phyloP scores from a whole-genome alignment of 2,797 vertebrate genomes.

The Anguilla marmorata region DNA sequence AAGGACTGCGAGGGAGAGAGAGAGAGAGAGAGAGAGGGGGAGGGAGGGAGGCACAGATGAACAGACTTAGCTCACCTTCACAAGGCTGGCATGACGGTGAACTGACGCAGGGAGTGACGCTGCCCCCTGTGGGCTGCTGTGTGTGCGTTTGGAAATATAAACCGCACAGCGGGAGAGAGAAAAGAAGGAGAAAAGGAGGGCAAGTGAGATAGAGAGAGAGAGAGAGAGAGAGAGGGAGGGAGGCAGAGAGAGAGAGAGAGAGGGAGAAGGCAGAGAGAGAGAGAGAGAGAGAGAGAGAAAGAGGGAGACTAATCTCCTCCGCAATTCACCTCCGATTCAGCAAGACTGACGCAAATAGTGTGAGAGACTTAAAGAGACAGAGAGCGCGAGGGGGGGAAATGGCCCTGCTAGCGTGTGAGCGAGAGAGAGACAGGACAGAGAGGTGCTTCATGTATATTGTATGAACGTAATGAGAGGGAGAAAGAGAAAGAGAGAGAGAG shows the following conservation, averaged over 20 bases:
- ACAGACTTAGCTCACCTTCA: not conserved
- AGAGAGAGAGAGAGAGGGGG: not conserved
- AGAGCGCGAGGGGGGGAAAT: not conserved
- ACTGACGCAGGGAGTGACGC: not conserved
- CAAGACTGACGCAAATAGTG: not conserved
- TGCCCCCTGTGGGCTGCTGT: conserved; percentile 11
- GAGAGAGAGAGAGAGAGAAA: not conserved
- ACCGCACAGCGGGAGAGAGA: not conserved
- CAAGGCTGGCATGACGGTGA: conserved; percentile 7
- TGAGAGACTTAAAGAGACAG: not conserved
- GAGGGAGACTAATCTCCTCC: conserved; percentile 10
- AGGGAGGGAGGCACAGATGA: not conserved
- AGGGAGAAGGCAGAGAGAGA: not conserved
- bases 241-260: not conserved
- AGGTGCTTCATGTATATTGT: not conserved
- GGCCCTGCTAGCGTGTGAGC: not conserved
- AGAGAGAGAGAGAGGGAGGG: not conserved
- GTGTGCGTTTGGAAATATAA: not conserved
- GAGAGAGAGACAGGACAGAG: not conserved
- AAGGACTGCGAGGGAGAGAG: conserved; percentile 15
- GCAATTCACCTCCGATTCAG: conserved; percentile 5
- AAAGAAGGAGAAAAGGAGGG: not conserved
- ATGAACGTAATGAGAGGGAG: not conserved
- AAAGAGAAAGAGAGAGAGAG: not conserved
- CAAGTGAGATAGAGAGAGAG: not conserved